Percentiles rank a stretch among this genome's conserved stretches.
These are phyloP conservation scores for Drosophila setifemur DNA, from an alignment of 1,140 invertebrate genomes.

Conservation along the genomic window DNA sequence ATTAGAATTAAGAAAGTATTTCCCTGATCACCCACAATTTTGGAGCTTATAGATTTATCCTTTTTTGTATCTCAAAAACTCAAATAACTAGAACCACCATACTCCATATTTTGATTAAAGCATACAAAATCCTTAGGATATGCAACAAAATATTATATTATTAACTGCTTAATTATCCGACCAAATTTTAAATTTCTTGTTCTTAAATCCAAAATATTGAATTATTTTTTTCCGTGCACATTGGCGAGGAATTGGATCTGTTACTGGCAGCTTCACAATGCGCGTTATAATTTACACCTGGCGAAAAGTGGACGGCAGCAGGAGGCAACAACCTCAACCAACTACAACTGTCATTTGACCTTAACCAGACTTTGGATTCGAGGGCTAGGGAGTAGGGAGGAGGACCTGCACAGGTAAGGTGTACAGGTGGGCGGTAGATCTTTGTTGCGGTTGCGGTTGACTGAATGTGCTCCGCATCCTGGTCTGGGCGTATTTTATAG, in stretches of 20 bases:
- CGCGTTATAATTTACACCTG: conserved; percentile 79
- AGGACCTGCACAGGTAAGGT: neutral
- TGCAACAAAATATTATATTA: too few relatives aligned
- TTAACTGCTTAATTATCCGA: too few relatives aligned
- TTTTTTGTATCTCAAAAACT: too few relatives aligned
- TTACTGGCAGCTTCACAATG: conserved; percentile 64
- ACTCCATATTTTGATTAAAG: too few relatives aligned
- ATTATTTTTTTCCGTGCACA: neutral
- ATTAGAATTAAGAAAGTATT: too few relatives aligned
- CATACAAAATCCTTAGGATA: too few relatives aligned
- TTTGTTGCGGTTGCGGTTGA: conserved; percentile 30
- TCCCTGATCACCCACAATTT: too few relatives aligned
- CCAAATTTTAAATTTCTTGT: too few relatives aligned
- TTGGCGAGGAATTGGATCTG: conserved; percentile 27
- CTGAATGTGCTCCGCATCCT: conserved; percentile 11
- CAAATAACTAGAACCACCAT: too few relatives aligned
- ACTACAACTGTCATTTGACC: conserved; percentile 78
- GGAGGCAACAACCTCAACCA: conserved; percentile 35
- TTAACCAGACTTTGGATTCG: conserved; percentile 34
- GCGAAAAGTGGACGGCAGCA: conserved; percentile 26
- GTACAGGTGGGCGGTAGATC: neutral
- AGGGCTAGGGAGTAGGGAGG: neutral
- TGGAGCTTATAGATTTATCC: too few relatives aligned
- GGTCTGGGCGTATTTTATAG: conserved; percentile 44
- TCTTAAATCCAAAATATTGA: neutral